Evolutionary conservation across 2,797 vertebrate species (phyloP), one percentile per base, ranked within the genome.

Genomic region (Sebastiscus albofasciatus): DNA sequence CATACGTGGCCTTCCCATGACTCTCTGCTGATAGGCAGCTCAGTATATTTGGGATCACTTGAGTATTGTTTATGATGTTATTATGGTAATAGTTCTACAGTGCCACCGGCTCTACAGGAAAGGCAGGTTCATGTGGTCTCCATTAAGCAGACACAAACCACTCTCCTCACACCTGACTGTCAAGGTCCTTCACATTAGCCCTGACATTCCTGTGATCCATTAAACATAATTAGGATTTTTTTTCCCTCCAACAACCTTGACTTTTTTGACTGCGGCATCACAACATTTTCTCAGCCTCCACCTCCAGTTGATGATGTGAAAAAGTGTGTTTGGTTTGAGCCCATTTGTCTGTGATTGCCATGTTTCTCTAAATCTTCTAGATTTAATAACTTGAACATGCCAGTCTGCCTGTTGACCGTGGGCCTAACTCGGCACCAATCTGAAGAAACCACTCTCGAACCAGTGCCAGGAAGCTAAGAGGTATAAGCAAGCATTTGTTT

Each of bases 401-500:
- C 85, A 78, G 86, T 60, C 49, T 75, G 84, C 83, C 79, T 31
- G 84, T 79, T 85, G 89, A 91, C 91, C 71, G 26, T 69, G 68
- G 79, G 79, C 65, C 82, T 88, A 74, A 72, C 85, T 86, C 67
- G 31, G 86, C 86, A 82, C 81, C 78, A 34, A 65, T 89, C 72
- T 87, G 76, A 75, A 81, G 87, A 39, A 88, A 87, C 81, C 67
- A 42, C 80, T 85, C 80, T 80, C 75, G 65, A 70, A 77, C 81
- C 83, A 24, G 82, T 89, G 90, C 86, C 86, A 92, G 92, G 85
- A 93, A 93, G 90, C 92, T 89, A 91, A 93, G 91, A 93, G 92
- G 90, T 93, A 95, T 93, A 93, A 93, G 92, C 86, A 85, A 90
- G 90, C 89, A 91, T 94, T 94, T 95, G 94, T 95, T 94, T 93